Percentiles rank a stretch among this genome's conserved stretches.
Evolutionary conservation across 2,888 invertebrate species (phyloP).

Genomic region (Acronicta aceris): DNA sequence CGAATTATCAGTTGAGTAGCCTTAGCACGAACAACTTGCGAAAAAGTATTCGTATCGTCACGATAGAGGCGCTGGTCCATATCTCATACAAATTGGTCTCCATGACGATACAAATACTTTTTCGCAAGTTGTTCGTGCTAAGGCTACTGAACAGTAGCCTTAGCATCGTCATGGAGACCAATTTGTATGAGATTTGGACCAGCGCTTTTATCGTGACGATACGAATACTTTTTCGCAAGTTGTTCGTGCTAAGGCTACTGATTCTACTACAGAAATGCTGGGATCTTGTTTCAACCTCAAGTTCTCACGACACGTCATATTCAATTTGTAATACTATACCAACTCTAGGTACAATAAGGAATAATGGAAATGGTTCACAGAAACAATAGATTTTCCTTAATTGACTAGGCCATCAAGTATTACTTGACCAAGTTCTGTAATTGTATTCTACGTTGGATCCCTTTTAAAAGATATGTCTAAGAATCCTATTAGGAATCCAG

Average conservation of each 20-base stretch:
- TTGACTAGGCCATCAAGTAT: constrained; percentile 31
- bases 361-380: constrained; percentile 17
- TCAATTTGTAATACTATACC: constrained; percentile 3
- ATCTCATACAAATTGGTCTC: too few relatives aligned
- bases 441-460: constrained; percentile 27
- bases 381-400: constrained; percentile 39
- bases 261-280: not conserved
- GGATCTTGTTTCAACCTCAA: not conserved
- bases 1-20: constrained; percentile 2
- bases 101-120: too few relatives aligned
- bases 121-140: too few relatives aligned
- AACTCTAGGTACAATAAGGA: not conserved
- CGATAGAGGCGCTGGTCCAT: too few relatives aligned
- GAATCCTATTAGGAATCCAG: constrained; percentile 30
- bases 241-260: too few relatives aligned
- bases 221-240: too few relatives aligned
- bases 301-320: not conserved
- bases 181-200: too few relatives aligned
- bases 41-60: too few relatives aligned
- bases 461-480: constrained; percentile 27
- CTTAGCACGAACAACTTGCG: too few relatives aligned
- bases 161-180: too few relatives aligned
- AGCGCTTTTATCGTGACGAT: too few relatives aligned
- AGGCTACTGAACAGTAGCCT: too few relatives aligned
- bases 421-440: constrained; percentile 42